These are phyloP conservation scores for Chloropsis hardwickii DNA, from an alignment of 2,113 vertebrate genomes.

Conservation along the genomic window DNA sequence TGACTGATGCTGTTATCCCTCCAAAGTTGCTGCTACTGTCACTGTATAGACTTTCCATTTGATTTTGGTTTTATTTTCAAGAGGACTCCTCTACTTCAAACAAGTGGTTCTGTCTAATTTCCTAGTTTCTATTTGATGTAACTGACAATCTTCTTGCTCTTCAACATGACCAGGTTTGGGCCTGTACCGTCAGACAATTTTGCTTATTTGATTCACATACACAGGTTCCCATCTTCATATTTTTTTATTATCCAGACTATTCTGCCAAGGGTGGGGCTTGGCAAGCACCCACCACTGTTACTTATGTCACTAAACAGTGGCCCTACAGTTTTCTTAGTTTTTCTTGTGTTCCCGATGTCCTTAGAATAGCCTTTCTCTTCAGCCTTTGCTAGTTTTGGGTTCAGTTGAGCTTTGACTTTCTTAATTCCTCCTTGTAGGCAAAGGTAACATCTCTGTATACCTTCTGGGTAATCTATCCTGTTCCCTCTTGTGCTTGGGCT, in stretches of 20 bases:
- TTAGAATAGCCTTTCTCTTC: neutral
- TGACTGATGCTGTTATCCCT: neutral
- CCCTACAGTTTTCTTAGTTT: neutral
- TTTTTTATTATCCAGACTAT: neutral
- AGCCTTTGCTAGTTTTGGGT: neutral
- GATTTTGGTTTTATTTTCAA: neutral
- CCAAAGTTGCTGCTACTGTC: neutral
- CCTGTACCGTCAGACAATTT: neutral
- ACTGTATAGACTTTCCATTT: neutral
- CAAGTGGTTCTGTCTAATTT: neutral
- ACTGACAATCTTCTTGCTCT: neutral
- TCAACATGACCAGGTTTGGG: neutral
- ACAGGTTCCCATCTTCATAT: neutral
- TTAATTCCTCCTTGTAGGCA: neutral
- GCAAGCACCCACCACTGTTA: neutral
- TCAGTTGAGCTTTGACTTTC: neutral
- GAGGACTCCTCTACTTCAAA: neutral
- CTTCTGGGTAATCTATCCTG: neutral
- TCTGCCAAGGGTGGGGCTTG: neutral
- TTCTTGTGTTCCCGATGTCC: rapidly evolving
- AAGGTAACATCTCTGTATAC: neutral
- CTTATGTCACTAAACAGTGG: neutral
- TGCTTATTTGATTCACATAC: neutral
- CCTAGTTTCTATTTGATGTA: neutral
- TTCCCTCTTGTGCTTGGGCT: neutral